Evolutionary conservation across 2,888 invertebrate genomes (phyloP), one percentile per base, ranked within the genome.

Genomic region (Cyrtodaria siliqua): DNA sequence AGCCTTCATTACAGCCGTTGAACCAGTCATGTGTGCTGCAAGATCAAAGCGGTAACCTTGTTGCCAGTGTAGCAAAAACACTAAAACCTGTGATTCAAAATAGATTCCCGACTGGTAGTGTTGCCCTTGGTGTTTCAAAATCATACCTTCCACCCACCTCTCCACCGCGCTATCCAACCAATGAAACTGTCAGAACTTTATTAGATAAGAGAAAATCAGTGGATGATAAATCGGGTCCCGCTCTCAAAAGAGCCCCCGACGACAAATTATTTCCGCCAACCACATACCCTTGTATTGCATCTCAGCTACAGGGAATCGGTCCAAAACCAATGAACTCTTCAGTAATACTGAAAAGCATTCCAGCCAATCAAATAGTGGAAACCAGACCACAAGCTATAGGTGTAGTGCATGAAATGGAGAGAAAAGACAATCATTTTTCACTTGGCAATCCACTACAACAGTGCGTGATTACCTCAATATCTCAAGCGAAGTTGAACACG

Each of bases 121-220:
- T 33, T 33, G 33, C 12, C 33, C 44, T 44, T 6, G 44, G 44
- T 9, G 44, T 20, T 18, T 18, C 44, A 44, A 44, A 44, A 20
- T 6, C 44, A 16, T 44, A 44, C 44, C 52, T 61, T 3, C 66
- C 61, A 12, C 66, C 70, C 42, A 70, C 67, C 18, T 73, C 80
- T 14, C 80, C 80, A 9, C 68, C 72, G 18, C 87, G 89, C 56
- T 91, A 91, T 72, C 90, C 91, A 14, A 86, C 85, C 20, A 91
- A 90, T 72, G 87, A 91, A 18, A 92, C 92, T 14, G 92, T 92
- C 0, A 90, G 90, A 82, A 86, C 86, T 27, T 74, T 92, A 49
- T 77, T 92, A 55, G 89, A 91, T 72, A 90, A 84, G 50, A 68
- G 89, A 59, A 89, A 82, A 56, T 78, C 74, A 12, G 56, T 44